A percentile compares a stretch with the other conserved stretches of the same genome.
These are phyloP conservation scores for Catamblyrhynchus diadema DNA, from an alignment of 2,797 vertebrate genomes.

Conservation along the genomic window DNA sequence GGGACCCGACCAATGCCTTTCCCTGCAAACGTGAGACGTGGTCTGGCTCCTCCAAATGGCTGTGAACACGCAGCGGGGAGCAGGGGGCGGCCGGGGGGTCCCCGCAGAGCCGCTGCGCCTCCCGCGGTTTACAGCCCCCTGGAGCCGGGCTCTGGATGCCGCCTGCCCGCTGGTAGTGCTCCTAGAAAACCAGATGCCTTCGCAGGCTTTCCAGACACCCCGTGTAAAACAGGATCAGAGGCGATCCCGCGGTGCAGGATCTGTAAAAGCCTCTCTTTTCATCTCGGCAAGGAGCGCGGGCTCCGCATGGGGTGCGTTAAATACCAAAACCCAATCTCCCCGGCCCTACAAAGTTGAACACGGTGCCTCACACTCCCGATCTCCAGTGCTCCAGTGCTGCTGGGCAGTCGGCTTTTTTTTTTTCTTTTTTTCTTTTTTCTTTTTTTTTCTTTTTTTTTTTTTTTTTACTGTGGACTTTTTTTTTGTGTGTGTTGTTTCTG, in stretches of 20 bases:
- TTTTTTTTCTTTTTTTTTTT: too few relatives aligned
- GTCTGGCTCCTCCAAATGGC: not conserved
- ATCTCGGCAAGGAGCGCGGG: conserved; percentile 3
- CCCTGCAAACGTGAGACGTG: not conserved
- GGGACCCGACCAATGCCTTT: not conserved
- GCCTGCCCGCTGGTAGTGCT: conserved; percentile 33
- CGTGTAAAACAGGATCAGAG: conserved; percentile 56
- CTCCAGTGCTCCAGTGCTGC: not conserved
- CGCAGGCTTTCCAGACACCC: conserved; percentile 57
- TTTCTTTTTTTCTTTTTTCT: accelerated
- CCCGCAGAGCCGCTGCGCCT: conserved; percentile 7
- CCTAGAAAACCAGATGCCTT: conserved; percentile 61
- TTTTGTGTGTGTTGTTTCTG: not conserved
- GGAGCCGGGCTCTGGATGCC: conserved; percentile 29
- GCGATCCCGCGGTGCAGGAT: conserved; percentile 32
- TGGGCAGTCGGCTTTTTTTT: not conserved
- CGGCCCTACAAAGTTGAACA: conserved; percentile 9
- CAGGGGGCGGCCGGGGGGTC: not conserved
- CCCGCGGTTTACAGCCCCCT: conserved; percentile 35
- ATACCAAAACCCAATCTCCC: not conserved
- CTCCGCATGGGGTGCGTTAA: conserved; percentile 33
- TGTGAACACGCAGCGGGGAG: not conserved
- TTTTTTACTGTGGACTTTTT: not conserved
- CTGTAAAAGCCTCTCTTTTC: conserved; percentile 49
- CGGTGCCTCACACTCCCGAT: not conserved